These are phyloP conservation scores for Drosophila prostipennis DNA, from an alignment of 2,888 invertebrate genomes.

Conservation along the genomic window DNA sequence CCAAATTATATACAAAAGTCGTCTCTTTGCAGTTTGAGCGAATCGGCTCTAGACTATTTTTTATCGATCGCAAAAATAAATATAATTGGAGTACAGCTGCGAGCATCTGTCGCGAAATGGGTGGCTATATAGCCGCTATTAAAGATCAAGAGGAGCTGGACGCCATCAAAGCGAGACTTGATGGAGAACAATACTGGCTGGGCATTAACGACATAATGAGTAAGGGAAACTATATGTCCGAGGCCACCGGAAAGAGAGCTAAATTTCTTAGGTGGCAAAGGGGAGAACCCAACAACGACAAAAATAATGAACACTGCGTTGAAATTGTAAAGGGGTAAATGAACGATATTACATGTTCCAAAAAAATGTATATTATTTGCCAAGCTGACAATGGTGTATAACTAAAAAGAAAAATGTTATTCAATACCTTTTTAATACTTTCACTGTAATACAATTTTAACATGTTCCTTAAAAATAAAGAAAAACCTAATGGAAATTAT, in stretches of 20 bases:
- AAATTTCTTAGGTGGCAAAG: neutral
- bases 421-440: too few species aligned
- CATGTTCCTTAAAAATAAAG: too few species aligned
- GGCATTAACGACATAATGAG: neutral
- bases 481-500: too few species aligned
- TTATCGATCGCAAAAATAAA: neutral
- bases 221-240: neutral
- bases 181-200: neutral
- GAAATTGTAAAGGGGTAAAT: neutral
- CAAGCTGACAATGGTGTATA: too few species aligned
- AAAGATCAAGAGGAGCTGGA: neutral
- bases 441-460: too few species aligned
- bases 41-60: neutral
- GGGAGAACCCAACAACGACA: neutral
- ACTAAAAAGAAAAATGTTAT: too few species aligned
- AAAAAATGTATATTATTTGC: too few species aligned
- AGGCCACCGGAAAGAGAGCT: neutral
- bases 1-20: neutral
- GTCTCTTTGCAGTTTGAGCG: neutral
- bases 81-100: neutral
- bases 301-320: neutral
- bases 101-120: neutral
- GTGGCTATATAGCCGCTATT: neutral
- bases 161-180: neutral
- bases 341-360: neutral